Conservation (phyloP, 1,140 invertebrate genomes). For the Idris sp. region DNA sequence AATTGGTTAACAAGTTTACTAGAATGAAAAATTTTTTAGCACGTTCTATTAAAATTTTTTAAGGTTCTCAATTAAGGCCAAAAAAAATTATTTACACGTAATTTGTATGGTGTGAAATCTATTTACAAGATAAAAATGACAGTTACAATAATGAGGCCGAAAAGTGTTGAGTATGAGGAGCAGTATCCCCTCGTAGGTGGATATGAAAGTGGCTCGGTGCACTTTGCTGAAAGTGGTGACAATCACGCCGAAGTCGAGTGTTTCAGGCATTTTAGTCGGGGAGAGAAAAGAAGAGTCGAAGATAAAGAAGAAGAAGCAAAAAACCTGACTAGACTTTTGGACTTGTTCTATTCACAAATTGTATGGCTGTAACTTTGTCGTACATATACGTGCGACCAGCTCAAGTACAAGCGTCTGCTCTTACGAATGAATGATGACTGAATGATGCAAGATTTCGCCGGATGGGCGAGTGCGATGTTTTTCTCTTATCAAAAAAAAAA, state of each 20-base stretch:
- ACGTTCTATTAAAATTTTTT: too few relatives aligned
- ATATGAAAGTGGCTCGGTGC: constrained; percentile 60
- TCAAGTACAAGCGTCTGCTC: constrained; percentile 64
- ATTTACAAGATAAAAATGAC: constrained; percentile 42
- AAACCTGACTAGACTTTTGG: constrained; percentile 58
- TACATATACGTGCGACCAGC: constrained; percentile 48
- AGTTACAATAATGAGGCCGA: constrained; percentile 43
- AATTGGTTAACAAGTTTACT: too few relatives aligned
- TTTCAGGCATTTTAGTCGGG: constrained; percentile 56
- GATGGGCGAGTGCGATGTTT: constrained; percentile 54
- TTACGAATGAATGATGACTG: constrained; percentile 62
- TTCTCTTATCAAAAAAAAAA: constrained; percentile 39
- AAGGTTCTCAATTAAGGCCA: too few relatives aligned
- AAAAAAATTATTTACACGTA: too few relatives aligned
- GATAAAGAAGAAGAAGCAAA: constrained; percentile 55
- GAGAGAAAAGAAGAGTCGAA: constrained; percentile 51
- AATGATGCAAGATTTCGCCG: constrained; percentile 51
- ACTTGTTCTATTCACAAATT: constrained; percentile 58
- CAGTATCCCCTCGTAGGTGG: constrained; percentile 48
- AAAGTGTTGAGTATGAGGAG: constrained; percentile 39
- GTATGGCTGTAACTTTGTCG: constrained; percentile 48
- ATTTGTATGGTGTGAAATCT: too few relatives aligned
- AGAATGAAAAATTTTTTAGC: too few relatives aligned
- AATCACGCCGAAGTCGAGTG: constrained; percentile 62
- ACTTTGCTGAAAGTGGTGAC: constrained; percentile 67